Evolutionary conservation across 2,888 invertebrate genomes (phyloP).

Genomic region (Tuberolachnus salignus): DNA sequence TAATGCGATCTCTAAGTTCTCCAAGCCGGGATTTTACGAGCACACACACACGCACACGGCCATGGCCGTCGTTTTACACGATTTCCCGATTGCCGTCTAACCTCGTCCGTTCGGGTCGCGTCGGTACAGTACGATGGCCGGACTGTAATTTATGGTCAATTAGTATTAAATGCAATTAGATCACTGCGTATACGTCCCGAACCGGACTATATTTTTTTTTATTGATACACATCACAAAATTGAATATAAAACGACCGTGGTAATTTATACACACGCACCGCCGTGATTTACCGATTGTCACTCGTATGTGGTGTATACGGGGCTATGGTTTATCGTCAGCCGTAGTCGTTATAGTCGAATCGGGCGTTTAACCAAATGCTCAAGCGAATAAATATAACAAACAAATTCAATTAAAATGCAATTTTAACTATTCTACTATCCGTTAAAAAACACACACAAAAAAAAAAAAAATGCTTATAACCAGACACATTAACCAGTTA

Average conservation of each 20-base stretch:
- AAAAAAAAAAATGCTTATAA: no score
- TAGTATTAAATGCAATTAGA: conserved; percentile 25
- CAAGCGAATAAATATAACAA: no score
- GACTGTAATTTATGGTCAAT: conserved; percentile 31
- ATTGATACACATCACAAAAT: conserved; percentile 4
- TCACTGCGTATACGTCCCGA: not conserved
- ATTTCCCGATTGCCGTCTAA: conserved; percentile 39
- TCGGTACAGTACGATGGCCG: not conserved
- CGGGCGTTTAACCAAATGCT: no score
- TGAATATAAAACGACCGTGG: conserved; percentile 7
- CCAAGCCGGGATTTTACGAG: not conserved
- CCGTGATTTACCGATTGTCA: conserved; percentile 2
- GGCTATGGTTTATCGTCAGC: no score
- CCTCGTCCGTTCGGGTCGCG: conserved; percentile 25
- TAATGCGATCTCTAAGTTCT: not conserved
- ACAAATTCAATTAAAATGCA: no score
- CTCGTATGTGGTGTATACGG: no score
- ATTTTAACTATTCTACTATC: no score
- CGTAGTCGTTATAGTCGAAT: no score
- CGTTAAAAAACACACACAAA: no score
- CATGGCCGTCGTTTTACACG: conserved; percentile 25
- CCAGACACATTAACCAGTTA: no score
- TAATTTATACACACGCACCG: not conserved
- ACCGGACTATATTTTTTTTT: conserved; percentile 1
- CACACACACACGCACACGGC: not conserved